These are phyloP conservation scores for Gandaritis pyraliata DNA, from an alignment of 2,888 invertebrate species.

Conservation along the genomic window DNA sequence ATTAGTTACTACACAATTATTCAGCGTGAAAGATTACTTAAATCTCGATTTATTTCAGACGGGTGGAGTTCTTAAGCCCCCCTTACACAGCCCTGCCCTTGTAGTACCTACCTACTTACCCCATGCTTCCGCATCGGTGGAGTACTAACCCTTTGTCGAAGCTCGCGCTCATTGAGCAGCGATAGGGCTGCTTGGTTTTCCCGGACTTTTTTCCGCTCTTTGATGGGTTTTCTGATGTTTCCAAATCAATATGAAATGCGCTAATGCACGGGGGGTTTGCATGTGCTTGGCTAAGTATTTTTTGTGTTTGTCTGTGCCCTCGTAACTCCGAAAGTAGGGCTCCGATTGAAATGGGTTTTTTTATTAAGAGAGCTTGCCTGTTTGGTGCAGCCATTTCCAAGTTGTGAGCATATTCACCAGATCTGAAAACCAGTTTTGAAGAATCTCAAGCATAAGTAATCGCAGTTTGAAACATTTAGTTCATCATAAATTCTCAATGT, in stretches of 20 bases:
- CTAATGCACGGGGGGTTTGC: background rate
- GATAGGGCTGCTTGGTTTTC: conserved; percentile 32
- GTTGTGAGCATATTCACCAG: too few species aligned
- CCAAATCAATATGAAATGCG: conserved; percentile 12
- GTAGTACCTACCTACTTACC: conserved; percentile 8
- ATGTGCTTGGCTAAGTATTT: background rate
- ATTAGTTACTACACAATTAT: background rate
- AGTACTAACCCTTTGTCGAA: conserved; percentile 35
- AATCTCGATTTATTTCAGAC: conserved; percentile 9
- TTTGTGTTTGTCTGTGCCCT: too few species aligned
- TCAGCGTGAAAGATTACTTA: conserved; percentile 1
- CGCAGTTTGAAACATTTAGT: too few species aligned
- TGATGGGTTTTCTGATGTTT: conserved; percentile 24
- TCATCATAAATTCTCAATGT: too few species aligned
- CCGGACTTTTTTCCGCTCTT: conserved; percentile 27
- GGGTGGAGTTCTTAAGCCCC: background rate
- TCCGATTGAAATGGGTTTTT: too few species aligned
- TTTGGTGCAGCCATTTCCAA: too few species aligned
- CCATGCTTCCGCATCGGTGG: conserved; percentile 21
- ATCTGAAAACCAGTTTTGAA: too few species aligned
- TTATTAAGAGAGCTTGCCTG: too few species aligned
- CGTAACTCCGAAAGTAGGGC: too few species aligned
- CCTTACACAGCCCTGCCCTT: conserved; percentile 6
- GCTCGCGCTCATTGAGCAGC: conserved; percentile 31
- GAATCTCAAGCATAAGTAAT: too few species aligned